These are phyloP conservation scores for Drosophila austrosaltans DNA, from an alignment of 2,888 invertebrate genomes.

Conservation along the genomic window DNA sequence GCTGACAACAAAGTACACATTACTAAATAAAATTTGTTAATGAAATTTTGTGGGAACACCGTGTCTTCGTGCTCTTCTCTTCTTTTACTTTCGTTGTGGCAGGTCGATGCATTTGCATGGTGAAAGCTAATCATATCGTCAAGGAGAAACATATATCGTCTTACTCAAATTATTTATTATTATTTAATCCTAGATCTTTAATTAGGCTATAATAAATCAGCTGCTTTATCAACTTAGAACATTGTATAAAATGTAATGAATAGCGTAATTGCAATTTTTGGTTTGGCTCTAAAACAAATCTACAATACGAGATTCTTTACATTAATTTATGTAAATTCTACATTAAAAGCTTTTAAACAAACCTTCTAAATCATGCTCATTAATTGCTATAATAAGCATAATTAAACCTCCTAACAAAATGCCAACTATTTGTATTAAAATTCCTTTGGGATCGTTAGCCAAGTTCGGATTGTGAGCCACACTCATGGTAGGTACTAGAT, in stretches of 20 bases:
- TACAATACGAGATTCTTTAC: slow-evolving; percentile 1
- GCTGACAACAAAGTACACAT: not conserved
- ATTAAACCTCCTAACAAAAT: slow-evolving; percentile 88
- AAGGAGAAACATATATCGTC: no score
- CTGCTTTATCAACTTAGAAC: not conserved
- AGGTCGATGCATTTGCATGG: no score
- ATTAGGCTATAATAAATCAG: not conserved
- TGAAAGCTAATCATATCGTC: no score
- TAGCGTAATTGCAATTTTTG: not conserved
- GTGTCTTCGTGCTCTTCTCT: not conserved
- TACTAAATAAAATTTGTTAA: not conserved
- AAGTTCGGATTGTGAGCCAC: slow-evolving; percentile 85
- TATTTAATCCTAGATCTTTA: no score
- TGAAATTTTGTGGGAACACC: not conserved
- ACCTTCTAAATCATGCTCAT: slow-evolving; percentile 85
- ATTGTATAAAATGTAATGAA: not conserved
- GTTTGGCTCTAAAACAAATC: not conserved
- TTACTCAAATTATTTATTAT: no score
- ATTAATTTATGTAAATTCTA: slow-evolving; percentile 12
- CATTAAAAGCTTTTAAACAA: slow-evolving; percentile 47
- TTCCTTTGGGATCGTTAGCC: slow-evolving; percentile 85
- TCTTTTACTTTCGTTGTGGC: no score
- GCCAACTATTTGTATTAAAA: slow-evolving; percentile 87
- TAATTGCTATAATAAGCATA: slow-evolving; percentile 90
- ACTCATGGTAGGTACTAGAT: slow-evolving; percentile 88